Percentiles rank a stretch among this genome's conserved stretches.
These are phyloP conservation scores for Acipenser oxyrinchus DNA, from an alignment of 2,797 vertebrate species.

Conservation along the genomic window DNA sequence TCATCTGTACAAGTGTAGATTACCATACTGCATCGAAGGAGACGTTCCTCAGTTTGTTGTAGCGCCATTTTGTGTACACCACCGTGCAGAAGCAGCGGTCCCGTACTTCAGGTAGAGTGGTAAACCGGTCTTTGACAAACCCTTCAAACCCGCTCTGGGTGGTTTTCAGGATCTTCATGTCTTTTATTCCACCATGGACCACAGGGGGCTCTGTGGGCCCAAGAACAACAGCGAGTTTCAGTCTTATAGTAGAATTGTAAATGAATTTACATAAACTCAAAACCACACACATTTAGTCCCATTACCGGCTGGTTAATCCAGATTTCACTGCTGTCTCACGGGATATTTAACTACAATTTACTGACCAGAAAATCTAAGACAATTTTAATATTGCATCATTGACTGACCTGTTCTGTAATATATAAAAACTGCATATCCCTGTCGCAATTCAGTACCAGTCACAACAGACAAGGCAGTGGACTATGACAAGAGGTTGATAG, in stretches of 20 bases:
- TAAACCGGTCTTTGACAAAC: slow-evolving; percentile 76
- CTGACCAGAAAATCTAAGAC: too few relatives aligned
- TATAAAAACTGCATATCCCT: too few relatives aligned
- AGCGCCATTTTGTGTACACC: slow-evolving; percentile 81
- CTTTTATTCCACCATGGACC: slow-evolving; percentile 77
- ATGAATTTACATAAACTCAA: too few relatives aligned
- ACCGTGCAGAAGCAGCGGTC: slow-evolving; percentile 85
- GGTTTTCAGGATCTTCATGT: slow-evolving; percentile 87
- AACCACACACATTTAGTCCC: too few relatives aligned
- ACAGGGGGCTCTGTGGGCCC: slow-evolving; percentile 59
- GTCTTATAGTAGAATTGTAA: background rate
- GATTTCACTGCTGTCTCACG: too few relatives aligned
- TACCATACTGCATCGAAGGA: slow-evolving; percentile 83
- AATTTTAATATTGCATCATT: too few relatives aligned
- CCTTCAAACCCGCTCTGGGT: slow-evolving; percentile 89
- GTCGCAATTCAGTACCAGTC: too few relatives aligned
- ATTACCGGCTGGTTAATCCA: too few relatives aligned
- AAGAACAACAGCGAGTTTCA: slow-evolving; percentile 3
- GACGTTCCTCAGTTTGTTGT: slow-evolving; percentile 51
- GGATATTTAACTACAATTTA: too few relatives aligned
- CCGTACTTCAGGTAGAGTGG: slow-evolving; percentile 74
- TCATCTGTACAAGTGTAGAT: background rate
- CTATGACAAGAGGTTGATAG: too few relatives aligned
- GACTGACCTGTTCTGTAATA: too few relatives aligned
- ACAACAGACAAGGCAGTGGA: too few relatives aligned